Base-by-base conservation (phyloP, 2,113 vertebrate species). In the Astatoreochromis straeleni region DNA sequence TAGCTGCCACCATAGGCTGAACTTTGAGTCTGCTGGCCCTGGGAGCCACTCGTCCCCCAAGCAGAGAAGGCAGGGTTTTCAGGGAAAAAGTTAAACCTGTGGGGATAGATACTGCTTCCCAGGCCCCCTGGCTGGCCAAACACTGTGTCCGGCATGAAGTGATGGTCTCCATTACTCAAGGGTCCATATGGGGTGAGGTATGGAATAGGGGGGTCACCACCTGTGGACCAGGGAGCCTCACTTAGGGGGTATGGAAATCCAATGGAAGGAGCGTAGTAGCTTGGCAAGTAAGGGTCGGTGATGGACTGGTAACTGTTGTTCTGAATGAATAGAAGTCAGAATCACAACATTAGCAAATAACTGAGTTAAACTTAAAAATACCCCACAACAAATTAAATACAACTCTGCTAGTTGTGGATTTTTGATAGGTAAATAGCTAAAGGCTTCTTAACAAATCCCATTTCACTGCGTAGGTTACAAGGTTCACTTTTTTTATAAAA, bases 271-370 rank as follows among this genome's bases (percentile, higher is more conserved):
- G 98, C 98, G 85, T 99, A 99, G 86, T 99, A 99, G 96, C 97
- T 98, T 94, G 98, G 97, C 94, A 99, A 91, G 93, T 99, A 99
- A 70, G 98, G 98, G 93, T 99, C 98, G 24, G 97, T 98, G 97
- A 99, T 98, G 92, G 98, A 99, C 95, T 98, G 98, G 94, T 99
- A 99, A 94, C 97, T 98, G 97, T 96, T 98, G 94, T 97, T 98
- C 98, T 99, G 97, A 83, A 93, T 57, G n/a, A 58, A 81, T 49
- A 33, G 83, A 87, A 80, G 21, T 81, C 49, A 92, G 57, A 85
- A 86, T 19, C 65, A 84, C 21, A 83, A 81, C 21, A 73, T 94
- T 81, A 94, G 79, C 19, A 89, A 75, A 3, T 33, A n/a, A 68
- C 21, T 29, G 11, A 88, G n/a, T 60, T 83, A n/a, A 16, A 65